Base-by-base conservation (phyloP, 1,140 invertebrate species). In the Camponotus pennsylvanicus region DNA sequence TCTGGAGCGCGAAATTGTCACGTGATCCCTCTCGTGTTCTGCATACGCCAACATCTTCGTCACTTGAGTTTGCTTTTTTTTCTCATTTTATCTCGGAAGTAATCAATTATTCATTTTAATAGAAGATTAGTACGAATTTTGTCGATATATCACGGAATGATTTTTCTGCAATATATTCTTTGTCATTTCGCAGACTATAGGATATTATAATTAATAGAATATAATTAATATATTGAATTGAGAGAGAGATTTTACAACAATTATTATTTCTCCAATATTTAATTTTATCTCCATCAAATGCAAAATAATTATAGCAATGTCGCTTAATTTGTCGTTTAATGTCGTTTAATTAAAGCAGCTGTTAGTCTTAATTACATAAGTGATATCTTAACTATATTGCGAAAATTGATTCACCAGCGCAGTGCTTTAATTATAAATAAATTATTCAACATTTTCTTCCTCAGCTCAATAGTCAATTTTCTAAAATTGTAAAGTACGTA, bases 1-100 rank as follows among this genome's bases (percentile, higher is more conserved):
- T 82, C 78, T 88, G 57, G 87, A 79, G 87, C 85, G 87, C 78
- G 85, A 86, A 88, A 88, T 88, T 80, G 85, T 77, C 45, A 87
- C 86, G 40, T 64, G 55, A 70, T 59, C 69, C 63, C 34, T 75
- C 69, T 52, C 49, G 37, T 40, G 6, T 42, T 86, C 37, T 55
- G 21, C 63, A 70, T 80, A 80, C 32, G 64, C 34, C 34, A 66
- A 80, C 40, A 40, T 70, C 64, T 80, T 80, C 34, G 18, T 32
- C 63, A 5, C 6, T 52, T 6, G 79, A 11, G 2, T 57, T 37
- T n/a, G 3, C 3, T 40, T 21, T 59, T 40, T 70, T 82, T 7
- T 45, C 40, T 34, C 15, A n/a, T 64, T 86, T 82, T 32, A 49
- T 32, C 55, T 82, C 42, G 11, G 21, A 69, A 63, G 40, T 37